phyloP scores from a whole-genome alignment of 2,113 vertebrate species.

The Prochilodus magdalenae region DNA sequence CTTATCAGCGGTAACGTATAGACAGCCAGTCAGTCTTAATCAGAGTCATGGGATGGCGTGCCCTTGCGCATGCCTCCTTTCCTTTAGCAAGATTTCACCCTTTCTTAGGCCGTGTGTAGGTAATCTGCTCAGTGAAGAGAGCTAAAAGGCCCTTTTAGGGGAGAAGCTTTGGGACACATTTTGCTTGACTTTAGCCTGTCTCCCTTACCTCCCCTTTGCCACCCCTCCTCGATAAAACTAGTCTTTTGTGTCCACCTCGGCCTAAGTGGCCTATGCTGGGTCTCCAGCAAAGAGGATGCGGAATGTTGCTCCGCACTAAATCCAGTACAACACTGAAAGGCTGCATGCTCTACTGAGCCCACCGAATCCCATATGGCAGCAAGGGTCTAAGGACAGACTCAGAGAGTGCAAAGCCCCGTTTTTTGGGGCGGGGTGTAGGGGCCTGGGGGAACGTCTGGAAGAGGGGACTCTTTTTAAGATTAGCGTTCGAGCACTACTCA shows the following conservation, averaged over 20 bases:
- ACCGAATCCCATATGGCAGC: constrained; percentile 18
- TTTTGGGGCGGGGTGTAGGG: neutral
- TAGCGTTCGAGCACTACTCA: neutral
- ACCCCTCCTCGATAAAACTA: constrained; percentile 4
- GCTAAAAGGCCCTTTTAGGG: constrained; percentile 61
- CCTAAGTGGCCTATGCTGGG: neutral
- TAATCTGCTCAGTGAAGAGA: constrained; percentile 73
- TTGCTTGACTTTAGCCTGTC: neutral
- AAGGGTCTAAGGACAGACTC: neutral
- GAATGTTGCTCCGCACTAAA: neutral
- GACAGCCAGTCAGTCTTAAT: constrained; percentile 46
- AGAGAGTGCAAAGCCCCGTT: neutral
- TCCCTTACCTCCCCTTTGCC: constrained; percentile 7
- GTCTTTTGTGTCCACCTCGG: constrained; percentile 17
- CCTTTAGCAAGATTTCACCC: neutral
- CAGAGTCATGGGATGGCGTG: constrained; percentile 10
- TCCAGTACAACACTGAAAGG: neutral
- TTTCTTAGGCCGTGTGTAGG: constrained; percentile 68
- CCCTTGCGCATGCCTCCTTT: neutral
- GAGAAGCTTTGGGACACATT: neutral
- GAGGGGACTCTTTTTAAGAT: constrained; percentile 2
- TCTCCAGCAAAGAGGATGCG: too few relatives aligned
- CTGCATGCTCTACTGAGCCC: neutral
- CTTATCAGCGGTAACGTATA: constrained; percentile 47
- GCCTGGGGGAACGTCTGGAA: constrained; percentile 1